A percentile compares a stretch with the other conserved stretches of the same genome.
Evolutionary conservation across 1,140 invertebrate genomes (phyloP).

Genomic region (Conus betulinus): DNA sequence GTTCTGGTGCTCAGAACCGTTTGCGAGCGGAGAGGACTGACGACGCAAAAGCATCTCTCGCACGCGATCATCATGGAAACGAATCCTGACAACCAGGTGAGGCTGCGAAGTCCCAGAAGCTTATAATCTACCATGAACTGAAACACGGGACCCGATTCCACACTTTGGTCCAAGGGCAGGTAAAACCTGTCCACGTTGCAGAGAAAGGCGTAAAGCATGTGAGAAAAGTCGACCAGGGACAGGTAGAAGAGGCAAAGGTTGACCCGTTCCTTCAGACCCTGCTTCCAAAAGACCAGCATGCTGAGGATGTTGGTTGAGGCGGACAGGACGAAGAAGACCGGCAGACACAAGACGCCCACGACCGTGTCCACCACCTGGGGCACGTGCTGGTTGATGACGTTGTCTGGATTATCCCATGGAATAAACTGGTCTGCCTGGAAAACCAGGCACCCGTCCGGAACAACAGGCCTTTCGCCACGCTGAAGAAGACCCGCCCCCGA

Average conservation of each 20-base stretch:
- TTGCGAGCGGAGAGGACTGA: not conserved
- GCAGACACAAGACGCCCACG: not conserved
- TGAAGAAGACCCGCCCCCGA: not conserved
- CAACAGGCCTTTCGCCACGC: not conserved
- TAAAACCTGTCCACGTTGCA: not conserved
- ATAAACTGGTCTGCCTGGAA: too few relatives aligned
- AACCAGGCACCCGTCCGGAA: not conserved
- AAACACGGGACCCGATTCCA: not conserved
- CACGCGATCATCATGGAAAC: not conserved
- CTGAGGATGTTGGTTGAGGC: not conserved
- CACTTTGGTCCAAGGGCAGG: not conserved
- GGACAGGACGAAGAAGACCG: not conserved
- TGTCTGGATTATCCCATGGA: not conserved
- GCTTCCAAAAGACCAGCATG: conserved; percentile 17
- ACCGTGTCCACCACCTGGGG: not conserved
- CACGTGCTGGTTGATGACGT: not conserved
- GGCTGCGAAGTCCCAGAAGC: not conserved
- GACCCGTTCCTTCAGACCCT: not conserved
- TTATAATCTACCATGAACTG: not conserved
- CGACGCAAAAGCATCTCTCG: conserved; percentile 28
- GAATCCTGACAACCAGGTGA: not conserved
- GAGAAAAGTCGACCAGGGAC: not conserved
- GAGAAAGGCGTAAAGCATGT: not conserved
- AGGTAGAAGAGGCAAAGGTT: conserved; percentile 15
- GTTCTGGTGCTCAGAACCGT: conserved; percentile 17